These are phyloP conservation scores for Sesia apiformis DNA, from an alignment of 2,888 invertebrate genomes.

Conservation along the genomic window DNA sequence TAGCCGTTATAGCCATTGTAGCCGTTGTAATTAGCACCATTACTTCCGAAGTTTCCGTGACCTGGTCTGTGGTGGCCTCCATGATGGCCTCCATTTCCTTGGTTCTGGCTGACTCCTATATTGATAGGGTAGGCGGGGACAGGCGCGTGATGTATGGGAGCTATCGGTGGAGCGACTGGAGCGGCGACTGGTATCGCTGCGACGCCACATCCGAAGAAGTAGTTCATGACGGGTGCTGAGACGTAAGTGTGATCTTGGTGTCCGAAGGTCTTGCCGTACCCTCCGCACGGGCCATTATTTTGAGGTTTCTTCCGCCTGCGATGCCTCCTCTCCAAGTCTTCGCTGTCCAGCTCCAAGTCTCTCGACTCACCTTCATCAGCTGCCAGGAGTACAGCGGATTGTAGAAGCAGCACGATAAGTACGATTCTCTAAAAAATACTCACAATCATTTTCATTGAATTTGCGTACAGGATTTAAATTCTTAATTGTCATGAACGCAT, in stretches of 20 bases:
- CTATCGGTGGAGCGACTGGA: constrained; percentile 14
- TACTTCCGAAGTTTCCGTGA: constrained; percentile 11
- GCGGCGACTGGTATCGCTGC: constrained; percentile 16
- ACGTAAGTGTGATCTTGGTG: constrained; percentile 49
- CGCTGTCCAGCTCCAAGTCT: constrained; percentile 32
- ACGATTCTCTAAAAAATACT: constrained; percentile 27
- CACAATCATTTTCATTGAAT: background rate
- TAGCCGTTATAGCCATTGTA: constrained; percentile 18
- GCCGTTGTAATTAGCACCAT: constrained; percentile 7
- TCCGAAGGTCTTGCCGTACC: constrained; percentile 39
- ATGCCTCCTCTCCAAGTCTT: constrained; percentile 42
- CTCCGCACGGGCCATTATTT: constrained; percentile 30
- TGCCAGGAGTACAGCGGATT: constrained; percentile 17
- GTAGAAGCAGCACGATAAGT: constrained; percentile 28
- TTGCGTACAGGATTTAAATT: too few relatives aligned
- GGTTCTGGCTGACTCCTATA: constrained; percentile 18
- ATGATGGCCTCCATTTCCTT: constrained; percentile 6
- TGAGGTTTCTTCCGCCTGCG: constrained; percentile 48
- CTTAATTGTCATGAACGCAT: too few relatives aligned
- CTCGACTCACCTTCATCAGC: constrained; percentile 30
- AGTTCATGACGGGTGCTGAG: constrained; percentile 58
- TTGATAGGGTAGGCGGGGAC: constrained; percentile 15
- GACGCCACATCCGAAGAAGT: constrained; percentile 51
- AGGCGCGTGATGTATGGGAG: constrained; percentile 6
- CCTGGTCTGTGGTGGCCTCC: constrained; percentile 2